Conservation (phyloP, 2,888 invertebrate genomes). For the Ommatoiulus sabulosus region DNA sequence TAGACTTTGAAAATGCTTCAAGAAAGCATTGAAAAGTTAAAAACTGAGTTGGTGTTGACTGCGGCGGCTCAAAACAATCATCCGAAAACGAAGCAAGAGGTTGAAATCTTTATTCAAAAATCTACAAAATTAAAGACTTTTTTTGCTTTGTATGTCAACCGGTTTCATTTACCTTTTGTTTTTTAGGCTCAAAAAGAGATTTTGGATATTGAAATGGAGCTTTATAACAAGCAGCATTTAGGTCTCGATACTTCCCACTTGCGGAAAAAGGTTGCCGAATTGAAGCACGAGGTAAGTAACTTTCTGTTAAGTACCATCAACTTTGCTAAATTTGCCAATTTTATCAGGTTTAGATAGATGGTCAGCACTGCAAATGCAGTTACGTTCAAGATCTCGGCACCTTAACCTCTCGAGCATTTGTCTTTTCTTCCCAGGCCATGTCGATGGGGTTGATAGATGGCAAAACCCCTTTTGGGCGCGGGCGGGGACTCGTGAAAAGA, state of each 20-base stretch:
- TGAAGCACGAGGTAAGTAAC: constrained; percentile 69
- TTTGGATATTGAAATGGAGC: constrained; percentile 89
- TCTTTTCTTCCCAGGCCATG: constrained; percentile 64
- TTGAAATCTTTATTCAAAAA: constrained; percentile 58
- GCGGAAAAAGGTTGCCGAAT: constrained; percentile 80
- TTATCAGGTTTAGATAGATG: too few species aligned
- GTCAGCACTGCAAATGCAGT: too few species aligned
- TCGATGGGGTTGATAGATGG: constrained; percentile 64
- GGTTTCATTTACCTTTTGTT: neutral
- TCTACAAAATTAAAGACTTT: constrained; percentile 46
- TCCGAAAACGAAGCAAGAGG: constrained; percentile 79
- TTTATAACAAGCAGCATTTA: constrained; percentile 88
- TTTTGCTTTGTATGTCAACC: neutral
- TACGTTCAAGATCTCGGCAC: too few species aligned
- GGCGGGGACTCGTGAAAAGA: constrained; percentile 62
- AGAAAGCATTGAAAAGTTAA: constrained; percentile 82
- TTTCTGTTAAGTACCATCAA: too few species aligned
- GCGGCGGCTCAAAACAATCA: constrained; percentile 64
- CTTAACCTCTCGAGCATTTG: neutral
- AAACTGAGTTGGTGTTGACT: constrained; percentile 72
- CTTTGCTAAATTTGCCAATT: too few species aligned
- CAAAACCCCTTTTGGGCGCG: constrained; percentile 61
- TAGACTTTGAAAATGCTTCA: constrained; percentile 83
- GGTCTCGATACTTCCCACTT: constrained; percentile 88
- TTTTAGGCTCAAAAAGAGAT: constrained; percentile 82